Evolutionary conservation across 1,140 invertebrate species (phyloP).

Genomic region (Gryllus bimaculatus): DNA sequence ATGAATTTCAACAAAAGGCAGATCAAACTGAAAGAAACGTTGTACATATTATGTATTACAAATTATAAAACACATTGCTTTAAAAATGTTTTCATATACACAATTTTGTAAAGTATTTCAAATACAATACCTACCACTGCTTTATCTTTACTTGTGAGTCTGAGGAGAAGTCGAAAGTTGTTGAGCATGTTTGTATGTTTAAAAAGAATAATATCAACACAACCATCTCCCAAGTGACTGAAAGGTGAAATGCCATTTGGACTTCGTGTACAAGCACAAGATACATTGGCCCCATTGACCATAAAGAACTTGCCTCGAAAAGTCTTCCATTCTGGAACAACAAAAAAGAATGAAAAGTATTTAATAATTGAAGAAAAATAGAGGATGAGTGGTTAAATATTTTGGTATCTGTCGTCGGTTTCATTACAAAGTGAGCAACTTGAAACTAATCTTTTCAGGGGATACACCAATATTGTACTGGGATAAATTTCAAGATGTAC

Average conservation of each 20-base stretch:
- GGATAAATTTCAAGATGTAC: no score
- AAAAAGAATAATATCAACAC: constrained; percentile 67
- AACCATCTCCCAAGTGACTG: constrained; percentile 74
- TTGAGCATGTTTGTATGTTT: constrained; percentile 62
- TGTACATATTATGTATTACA: constrained; percentile 10
- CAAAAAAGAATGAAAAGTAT: background rate
- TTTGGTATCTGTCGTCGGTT: no score
- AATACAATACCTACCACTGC: constrained; percentile 43
- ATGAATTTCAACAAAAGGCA: constrained; percentile 69
- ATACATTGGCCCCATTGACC: constrained; percentile 68
- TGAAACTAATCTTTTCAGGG: no score
- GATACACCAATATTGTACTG: no score
- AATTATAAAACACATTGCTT: background rate
- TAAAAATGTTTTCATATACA: background rate
- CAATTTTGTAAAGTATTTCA: background rate
- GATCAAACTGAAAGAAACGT: constrained; percentile 46
- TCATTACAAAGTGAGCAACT: no score
- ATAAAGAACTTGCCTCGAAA: constrained; percentile 67
- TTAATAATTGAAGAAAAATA: background rate
- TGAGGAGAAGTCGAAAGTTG: constrained; percentile 59
- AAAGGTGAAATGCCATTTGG: constrained; percentile 68
- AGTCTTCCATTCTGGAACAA: constrained; percentile 33
- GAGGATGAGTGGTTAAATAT: no score
- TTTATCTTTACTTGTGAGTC: constrained; percentile 46
- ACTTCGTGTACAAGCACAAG: constrained; percentile 63